A percentile compares a stretch with the other conserved stretches of the same genome.
These are phyloP conservation scores for Limnephilus auricula DNA, from an alignment of 2,888 invertebrate species.

Conservation along the genomic window DNA sequence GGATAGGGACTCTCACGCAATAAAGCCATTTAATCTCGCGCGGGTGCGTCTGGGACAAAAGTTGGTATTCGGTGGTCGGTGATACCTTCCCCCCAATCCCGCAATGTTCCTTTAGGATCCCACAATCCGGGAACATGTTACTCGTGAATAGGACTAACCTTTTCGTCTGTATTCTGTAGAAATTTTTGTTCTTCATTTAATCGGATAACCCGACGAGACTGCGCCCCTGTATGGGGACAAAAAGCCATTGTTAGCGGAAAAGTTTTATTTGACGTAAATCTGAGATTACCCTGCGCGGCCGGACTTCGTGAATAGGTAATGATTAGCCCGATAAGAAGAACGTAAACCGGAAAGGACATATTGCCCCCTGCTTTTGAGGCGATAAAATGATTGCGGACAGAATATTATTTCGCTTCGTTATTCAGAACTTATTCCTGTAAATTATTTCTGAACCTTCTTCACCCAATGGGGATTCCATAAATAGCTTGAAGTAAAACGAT, in stretches of 20 bases:
- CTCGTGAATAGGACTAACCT: neutral
- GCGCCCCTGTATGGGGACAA: constrained; percentile 55
- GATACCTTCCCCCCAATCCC: neutral
- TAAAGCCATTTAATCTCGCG: constrained; percentile 54
- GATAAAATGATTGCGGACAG: constrained; percentile 18
- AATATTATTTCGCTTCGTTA: constrained; percentile 32
- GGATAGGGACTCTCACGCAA: constrained; percentile 54
- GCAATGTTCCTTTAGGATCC: constrained; percentile 25
- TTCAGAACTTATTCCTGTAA: constrained; percentile 3
- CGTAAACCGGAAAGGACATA: constrained; percentile 59
- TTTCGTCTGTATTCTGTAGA: constrained; percentile 28
- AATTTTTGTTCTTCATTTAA: constrained; percentile 62
- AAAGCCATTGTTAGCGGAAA: constrained; percentile 60
- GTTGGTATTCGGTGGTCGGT: neutral
- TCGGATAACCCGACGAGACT: constrained; percentile 56
- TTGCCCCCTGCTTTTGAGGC: constrained; percentile 16
- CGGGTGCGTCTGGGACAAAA: neutral
- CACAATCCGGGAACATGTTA: constrained; percentile 33
- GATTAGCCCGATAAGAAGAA: constrained; percentile 60
- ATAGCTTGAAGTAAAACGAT: neutral
- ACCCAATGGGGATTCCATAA: neutral
- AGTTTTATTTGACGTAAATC: constrained; percentile 64
- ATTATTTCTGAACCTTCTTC: neutral
- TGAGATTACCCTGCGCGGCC: constrained; percentile 56
- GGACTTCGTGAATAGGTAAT: constrained; percentile 57